Conservation (phyloP, 2,888 invertebrate species). For the Polydesmus complanatus region DNA sequence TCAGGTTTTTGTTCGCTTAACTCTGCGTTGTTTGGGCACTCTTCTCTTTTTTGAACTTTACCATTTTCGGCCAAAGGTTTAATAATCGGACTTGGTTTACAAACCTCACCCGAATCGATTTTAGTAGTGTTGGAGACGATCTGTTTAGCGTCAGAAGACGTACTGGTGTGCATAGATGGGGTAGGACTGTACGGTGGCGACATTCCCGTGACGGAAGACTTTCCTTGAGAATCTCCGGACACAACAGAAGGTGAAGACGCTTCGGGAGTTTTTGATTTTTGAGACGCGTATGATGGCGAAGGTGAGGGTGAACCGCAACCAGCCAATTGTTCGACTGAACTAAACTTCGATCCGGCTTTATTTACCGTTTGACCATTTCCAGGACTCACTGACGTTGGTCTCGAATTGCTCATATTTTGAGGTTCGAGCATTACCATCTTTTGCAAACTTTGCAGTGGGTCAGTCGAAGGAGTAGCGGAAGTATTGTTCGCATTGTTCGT, state of each 20-base stretch:
- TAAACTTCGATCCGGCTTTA: not conserved
- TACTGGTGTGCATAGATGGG: not conserved
- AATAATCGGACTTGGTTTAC: not conserved
- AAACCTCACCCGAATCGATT: not conserved
- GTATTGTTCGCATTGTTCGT: not conserved
- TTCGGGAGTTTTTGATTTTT: slow-evolving; percentile 9
- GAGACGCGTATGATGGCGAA: not conserved
- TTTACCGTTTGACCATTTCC: not conserved
- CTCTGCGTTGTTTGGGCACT: too few relatives aligned
- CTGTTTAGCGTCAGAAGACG: not conserved
- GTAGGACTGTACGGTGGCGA: slow-evolving; percentile 1
- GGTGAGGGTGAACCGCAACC: slow-evolving; percentile 4
- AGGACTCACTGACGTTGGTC: not conserved
- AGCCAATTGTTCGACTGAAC: slow-evolving; percentile 5
- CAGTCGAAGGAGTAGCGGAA: slow-evolving; percentile 11
- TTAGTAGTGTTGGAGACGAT: not conserved
- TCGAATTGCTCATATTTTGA: not conserved
- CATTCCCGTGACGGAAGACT: slow-evolving; percentile 3
- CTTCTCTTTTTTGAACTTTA: too few relatives aligned
- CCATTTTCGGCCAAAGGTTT: not conserved
- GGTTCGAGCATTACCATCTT: slow-evolving; percentile 25
- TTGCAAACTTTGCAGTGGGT: slow-evolving; percentile 24
- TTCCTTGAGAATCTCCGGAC: not conserved
- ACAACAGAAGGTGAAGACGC: slow-evolving; percentile 1
- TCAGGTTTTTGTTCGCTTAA: too few relatives aligned